These are phyloP conservation scores for Trachelus troglodyta DNA, from an alignment of 2,888 invertebrate genomes.

Conservation along the genomic window DNA sequence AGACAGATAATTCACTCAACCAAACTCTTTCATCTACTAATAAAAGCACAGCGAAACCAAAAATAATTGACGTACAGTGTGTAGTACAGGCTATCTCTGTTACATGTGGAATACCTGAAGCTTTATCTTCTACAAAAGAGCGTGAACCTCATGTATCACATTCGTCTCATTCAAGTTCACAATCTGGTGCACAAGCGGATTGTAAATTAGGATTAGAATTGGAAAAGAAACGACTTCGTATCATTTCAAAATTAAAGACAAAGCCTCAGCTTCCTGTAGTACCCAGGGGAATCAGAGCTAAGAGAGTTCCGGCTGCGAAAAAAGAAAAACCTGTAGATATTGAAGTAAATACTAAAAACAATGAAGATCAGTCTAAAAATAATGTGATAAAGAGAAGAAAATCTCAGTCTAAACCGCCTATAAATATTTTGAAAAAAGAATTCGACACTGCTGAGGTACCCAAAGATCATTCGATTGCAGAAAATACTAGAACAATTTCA, in stretches of 20 bases:
- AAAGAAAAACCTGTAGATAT: neutral
- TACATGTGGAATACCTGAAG: constrained; percentile 10
- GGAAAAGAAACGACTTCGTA: constrained; percentile 52
- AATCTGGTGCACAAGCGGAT: constrained; percentile 17
- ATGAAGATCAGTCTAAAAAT: neutral
- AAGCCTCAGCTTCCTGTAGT: constrained; percentile 7
- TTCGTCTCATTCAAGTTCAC: neutral
- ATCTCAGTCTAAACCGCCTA: neutral
- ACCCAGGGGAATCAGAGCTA: neutral
- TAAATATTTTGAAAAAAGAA: neutral
- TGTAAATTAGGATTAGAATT: constrained; percentile 39
- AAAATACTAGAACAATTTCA: constrained; percentile 1
- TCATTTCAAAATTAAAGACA: constrained; percentile 45
- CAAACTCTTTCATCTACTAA: neutral
- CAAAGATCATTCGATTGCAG: neutral
- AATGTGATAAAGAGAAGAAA: neutral
- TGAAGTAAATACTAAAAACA: neutral
- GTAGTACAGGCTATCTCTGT: constrained; percentile 26
- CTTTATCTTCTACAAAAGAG: neutral
- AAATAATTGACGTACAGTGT: constrained; percentile 34
- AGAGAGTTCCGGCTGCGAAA: neutral
- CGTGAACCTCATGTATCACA: neutral
- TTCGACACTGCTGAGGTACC: neutral
- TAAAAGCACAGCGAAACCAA: constrained; percentile 18
- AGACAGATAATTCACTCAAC: constrained; percentile 3